A percentile compares a stretch with the other conserved stretches of the same genome.
Evolutionary conservation across 2,888 invertebrate species (phyloP).

Genomic region (Pristionchus arcanus): DNA sequence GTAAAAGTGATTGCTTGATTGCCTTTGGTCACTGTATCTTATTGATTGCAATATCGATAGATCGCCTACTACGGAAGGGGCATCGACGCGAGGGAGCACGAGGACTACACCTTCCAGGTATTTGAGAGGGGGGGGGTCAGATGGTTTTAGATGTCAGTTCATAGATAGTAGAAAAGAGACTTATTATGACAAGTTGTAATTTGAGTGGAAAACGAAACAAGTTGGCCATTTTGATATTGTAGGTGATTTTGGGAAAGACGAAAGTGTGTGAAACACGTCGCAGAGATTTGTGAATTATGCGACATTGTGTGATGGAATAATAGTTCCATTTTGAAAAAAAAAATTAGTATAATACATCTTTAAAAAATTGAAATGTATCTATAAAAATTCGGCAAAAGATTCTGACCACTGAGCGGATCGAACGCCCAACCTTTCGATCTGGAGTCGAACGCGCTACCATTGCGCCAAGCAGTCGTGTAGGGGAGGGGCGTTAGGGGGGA

Average conservation of each 20-base stretch:
- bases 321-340: too few species aligned
- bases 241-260: neutral
- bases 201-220: too few species aligned
- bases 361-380: neutral
- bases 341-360: too few species aligned
- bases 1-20: neutral
- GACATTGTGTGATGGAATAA: too few species aligned
- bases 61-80: neutral
- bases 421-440: conserved; percentile 57
- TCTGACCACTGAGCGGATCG: conserved; percentile 56
- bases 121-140: neutral
- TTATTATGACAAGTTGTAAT: too few species aligned
- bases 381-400: conserved; percentile 36
- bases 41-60: neutral
- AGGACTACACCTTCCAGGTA: neutral
- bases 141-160: neutral
- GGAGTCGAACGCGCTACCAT: conserved; percentile 56
- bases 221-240: too few species aligned
- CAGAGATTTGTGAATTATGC: too few species aligned
- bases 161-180: too few species aligned
- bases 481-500: too few species aligned
- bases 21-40: neutral
- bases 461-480: conserved; percentile 54
- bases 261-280: neutral
- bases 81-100: neutral